Evolutionary conservation across 2,797 vertebrate genomes (phyloP).

Genomic region (Antennarius maculatus): DNA sequence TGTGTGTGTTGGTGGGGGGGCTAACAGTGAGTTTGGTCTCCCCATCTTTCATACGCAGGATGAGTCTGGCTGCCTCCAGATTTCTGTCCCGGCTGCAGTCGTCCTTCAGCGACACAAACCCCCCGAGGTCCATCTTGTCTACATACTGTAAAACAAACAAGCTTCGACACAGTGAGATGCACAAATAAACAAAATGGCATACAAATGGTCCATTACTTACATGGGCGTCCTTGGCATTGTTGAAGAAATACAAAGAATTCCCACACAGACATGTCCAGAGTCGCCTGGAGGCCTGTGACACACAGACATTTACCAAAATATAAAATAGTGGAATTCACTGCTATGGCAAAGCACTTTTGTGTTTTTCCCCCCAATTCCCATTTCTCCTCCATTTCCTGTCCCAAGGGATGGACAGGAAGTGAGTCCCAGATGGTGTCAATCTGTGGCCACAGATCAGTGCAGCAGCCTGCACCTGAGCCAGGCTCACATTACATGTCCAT

Average conservation of each 20-base stretch:
- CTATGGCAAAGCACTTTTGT: not conserved
- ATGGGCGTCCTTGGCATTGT: slow-evolving; percentile 81
- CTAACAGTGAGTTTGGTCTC: slow-evolving; percentile 88
- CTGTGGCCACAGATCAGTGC: slow-evolving; percentile 50
- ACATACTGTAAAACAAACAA: slow-evolving; percentile 76
- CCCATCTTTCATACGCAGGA: slow-evolving; percentile 82
- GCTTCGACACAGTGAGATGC: not conserved
- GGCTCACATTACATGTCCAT: slow-evolving; percentile 57
- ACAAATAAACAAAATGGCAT: not conserved
- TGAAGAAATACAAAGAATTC: slow-evolving; percentile 86
- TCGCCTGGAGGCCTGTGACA: slow-evolving; percentile 82
- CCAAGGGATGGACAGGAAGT: slow-evolving; percentile 49
- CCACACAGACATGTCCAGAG: slow-evolving; percentile 89
- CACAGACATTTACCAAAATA: slow-evolving; percentile 2
- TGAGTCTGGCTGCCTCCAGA: slow-evolving; percentile 76
- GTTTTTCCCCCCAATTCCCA: slow-evolving; percentile 17
- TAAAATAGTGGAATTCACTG: not conserved
- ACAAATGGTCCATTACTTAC: slow-evolving; percentile 70
- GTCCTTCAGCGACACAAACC: slow-evolving; percentile 84
- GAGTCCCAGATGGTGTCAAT: slow-evolving; percentile 74
- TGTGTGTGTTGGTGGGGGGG: not conserved
- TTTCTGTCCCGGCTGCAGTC: slow-evolving; percentile 81
- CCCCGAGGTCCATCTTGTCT: slow-evolving; percentile 85
- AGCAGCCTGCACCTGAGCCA: slow-evolving; percentile 77
- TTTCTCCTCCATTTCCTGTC: slow-evolving; percentile 52